Base-by-base conservation (phyloP, 35 echinoderm and acorn worm species). In the Ophioderma brevispina region DNA sequence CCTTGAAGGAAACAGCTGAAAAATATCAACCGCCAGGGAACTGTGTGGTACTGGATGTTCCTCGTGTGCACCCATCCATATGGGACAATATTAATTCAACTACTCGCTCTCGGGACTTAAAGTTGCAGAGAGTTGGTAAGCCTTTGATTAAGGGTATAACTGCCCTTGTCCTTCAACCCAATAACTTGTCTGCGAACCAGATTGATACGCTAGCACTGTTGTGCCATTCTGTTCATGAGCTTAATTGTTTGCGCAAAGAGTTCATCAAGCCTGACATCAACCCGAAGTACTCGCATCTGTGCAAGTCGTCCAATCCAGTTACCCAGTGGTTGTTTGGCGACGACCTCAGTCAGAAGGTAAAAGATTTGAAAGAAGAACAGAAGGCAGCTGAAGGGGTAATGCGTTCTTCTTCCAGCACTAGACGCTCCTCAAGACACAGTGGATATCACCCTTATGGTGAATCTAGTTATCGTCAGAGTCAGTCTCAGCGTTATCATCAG, bases 101-200 rank as follows among this genome's bases (percentile, higher is more conserved):
- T 63, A 80, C 85, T 35, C 28, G 84, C 34, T 64, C 42, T 32
- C 32, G 32, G 36, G 91, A 92, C 32, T 37, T 92, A 34, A 92
- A 86, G 19, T 28, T 87, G 0, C 85, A 92, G 32, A 87, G 78
- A 76, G 13, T 46, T 30, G 76, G 82, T 25, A 92, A 87, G 34
- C 85, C 91, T 32, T 76, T 92, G 6, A 33, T 92, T 18, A 87
- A 92, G 40, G 88, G 88, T 6, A 1, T 88, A 33, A 87, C 84
- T 33, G 83, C 84, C 25, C 25, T 92, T 0, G 79, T 39, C 10
- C 23, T 78, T 31, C 35, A 78, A 38, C 33, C 34, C 25, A 64
- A 35, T 11, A 11, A 52, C 33, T 13, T 52, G 46, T 11, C 8
- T 52, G 8, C 46, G 21, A 52, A 52, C 46, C 8, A 52, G 46